A percentile compares a stretch with the other conserved stretches of the same genome.
These are phyloP conservation scores for Sebastes matsubarae DNA, from an alignment of 2,797 vertebrate species.

Conservation along the genomic window DNA sequence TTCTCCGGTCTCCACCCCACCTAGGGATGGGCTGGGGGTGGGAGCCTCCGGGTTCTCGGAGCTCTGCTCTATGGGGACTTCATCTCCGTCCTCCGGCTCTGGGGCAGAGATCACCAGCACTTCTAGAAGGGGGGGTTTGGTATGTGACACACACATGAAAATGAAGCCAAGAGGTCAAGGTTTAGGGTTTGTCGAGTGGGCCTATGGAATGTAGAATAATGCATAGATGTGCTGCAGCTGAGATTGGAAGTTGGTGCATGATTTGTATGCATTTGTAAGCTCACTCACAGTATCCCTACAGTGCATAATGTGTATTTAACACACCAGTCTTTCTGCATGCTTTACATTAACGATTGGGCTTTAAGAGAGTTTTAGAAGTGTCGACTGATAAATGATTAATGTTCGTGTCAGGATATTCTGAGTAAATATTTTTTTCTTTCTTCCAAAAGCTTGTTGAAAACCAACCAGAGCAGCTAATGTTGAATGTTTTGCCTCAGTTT, in stretches of 20 bases:
- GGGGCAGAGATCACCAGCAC: slow-evolving; percentile 54
- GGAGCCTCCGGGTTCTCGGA: slow-evolving; percentile 20
- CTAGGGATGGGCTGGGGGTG: slow-evolving; percentile 30
- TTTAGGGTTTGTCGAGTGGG: slow-evolving; percentile 51
- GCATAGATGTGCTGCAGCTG: slow-evolving; percentile 32
- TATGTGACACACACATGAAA: slow-evolving; percentile 75
- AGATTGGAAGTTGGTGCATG: neutral
- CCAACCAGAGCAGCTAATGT: neutral
- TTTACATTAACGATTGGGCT: neutral
- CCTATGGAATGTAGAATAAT: slow-evolving; percentile 64
- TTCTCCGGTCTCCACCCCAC: slow-evolving; percentile 17
- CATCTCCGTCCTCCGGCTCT: slow-evolving; percentile 33
- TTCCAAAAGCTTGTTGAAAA: neutral
- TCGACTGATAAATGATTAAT: slow-evolving; percentile 16
- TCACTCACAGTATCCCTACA: neutral
- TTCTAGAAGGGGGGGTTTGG: slow-evolving; percentile 63
- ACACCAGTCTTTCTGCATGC: slow-evolving; percentile 10
- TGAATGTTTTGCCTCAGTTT: neutral
- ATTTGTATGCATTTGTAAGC: neutral
- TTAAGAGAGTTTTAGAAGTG: neutral
- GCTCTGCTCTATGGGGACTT: slow-evolving; percentile 31
- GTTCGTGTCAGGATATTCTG: slow-evolving; percentile 8
- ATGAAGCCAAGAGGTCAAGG: slow-evolving; percentile 63
- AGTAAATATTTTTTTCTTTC: slow-evolving; percentile 20
- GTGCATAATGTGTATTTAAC: neutral